Base-by-base conservation (phyloP, 2,797 vertebrate genomes). In the Rhabdomys pumilio region DNA sequence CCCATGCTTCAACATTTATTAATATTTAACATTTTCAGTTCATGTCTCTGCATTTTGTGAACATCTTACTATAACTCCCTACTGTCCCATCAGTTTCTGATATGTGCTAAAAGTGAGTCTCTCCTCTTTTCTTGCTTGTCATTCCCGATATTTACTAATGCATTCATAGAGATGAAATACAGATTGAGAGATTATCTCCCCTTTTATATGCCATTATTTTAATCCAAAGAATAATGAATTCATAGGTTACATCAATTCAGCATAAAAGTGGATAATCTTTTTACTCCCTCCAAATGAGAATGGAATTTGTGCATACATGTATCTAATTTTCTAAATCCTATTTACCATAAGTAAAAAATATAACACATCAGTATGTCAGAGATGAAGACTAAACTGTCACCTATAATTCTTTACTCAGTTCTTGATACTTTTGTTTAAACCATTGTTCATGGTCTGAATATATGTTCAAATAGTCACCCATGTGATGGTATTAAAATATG, bases 161-260 rank as follows among this genome's bases (percentile, higher is more conserved):
- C 11, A 65, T 34, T 95, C 3, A 20, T 24, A 11, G 13, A 6
- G 89, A 65, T 79, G 0, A 20, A 86, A 69, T 15, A 57, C 2
- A 76, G 6, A 90, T n/a, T 79, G 31, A 75, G 59, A 96, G 65
- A 9, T 88, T 44, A 44, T 94, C 14, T 93, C 89, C 82, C 19
- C 20, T 86, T 67, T 77, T 61, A 47, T 86, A 77, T 63, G 44
- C 2, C 26, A 65, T 77, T 76, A 73, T 86, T 91, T 84, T 41
- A 73, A 61, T 47, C 20, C 15, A 83, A 85, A 89, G 53, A 75
- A 92, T 15, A 63, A 24, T 1, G 38, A 31, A 55, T 79, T 89
- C 47, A 41, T 61, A 38, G 82, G 17, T 88, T 31, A 41, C 13
- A 17, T 10, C 11, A 50, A 90, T 26, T 1, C 3, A 63, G 24